Evolutionary conservation across 2,888 invertebrate genomes (phyloP), one percentile per base, ranked within the genome.

Genomic region (Morpho helenor): DNA sequence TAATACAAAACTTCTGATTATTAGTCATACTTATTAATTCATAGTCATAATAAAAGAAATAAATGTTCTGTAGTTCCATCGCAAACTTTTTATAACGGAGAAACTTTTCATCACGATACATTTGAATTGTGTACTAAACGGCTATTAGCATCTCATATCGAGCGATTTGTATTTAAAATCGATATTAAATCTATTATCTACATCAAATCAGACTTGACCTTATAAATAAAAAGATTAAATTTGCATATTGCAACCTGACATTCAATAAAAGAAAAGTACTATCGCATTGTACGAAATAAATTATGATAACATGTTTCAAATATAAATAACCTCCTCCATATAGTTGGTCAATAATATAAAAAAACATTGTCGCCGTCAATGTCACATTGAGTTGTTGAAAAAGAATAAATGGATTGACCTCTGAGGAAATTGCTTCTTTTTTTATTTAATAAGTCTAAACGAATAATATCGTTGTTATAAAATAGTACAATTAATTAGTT

Each of bases 141-240:
- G 23, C 53, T 45, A 53, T 53, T 46, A 49, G 45, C 53, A 57
- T 60, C 16, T 53, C 9, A 42, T 60, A 56, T 56, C 56, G 52
- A 10, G 47, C 49, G 49, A 60, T 45, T 52, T 49, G 40, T 10
- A 39, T 54, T 56, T 56, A 10, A 56, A 49, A 44, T 9, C 39
- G 46, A 31, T 49, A 49, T 53, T 42, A 42, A 49, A 46, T 53
- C 49, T 56, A 45, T 52, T 52, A 52, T 46, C 48, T 47, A 41
- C 10, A 56, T 49, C 23, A 56, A 56, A 56, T 56, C 46, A 39
- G n/a, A 39, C 16, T 60, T 60, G 52, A 49, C 56, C 49, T 60
- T 60, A 45, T 31, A 52, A 43, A 60, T 52, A 52, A 56, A 50
- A 52, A 23, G 43, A 23, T 4, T 42, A 9, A 39, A 56, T 60